Base-by-base conservation (phyloP, 2,888 invertebrate genomes). In the Erebia ligea region DNA sequence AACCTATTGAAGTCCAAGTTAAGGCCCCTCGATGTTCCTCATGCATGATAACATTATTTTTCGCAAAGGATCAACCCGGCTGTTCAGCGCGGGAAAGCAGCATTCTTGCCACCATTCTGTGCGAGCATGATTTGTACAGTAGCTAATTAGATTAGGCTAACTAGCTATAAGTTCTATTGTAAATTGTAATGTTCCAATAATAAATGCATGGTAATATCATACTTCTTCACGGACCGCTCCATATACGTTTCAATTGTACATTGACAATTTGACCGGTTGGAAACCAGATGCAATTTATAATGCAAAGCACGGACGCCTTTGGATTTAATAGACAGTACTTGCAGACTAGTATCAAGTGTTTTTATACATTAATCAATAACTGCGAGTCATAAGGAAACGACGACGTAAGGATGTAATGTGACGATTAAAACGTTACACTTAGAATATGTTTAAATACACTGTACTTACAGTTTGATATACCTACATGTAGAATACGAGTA, bases 381-480 rank as follows among this genome's bases (percentile, higher is more conserved):
- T 21, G n/a, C 56, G 17, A 56, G 48, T 59, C 50, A 67, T 59
- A 67, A 67, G 67, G 67, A 67, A 59, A 67, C 58, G 58, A 67
- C 58, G 50, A 34, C 50, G 50, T 34, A 34, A 50, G 21, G 67
- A 59, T 15, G 48, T 21, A 19, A 59, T 50, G 50, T 67, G 10
- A 45, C 42, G 15, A 57, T 45, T 45, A 45, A 19, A 57, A 19
- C 9, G 66, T 66, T 66, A 15, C 42, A 40, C 19, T 21, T 56
- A 13, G 45, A 42, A 66, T 21, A 57, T 34, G 6, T 34, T 6
- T 34, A 34, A 6, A 34, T 34, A 21, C n/a, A n/a, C n/a, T n/a
- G n/a, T n/a, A n/a, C n/a, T n/a, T n/a, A n/a, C n/a, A n/a, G n/a
- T n/a, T n/a, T n/a, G n/a, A n/a, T n/a, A n/a, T n/a, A n/a, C n/a